phyloP scores from a whole-genome alignment of 2,113 vertebrate species.

The Panthera uncia region DNA sequence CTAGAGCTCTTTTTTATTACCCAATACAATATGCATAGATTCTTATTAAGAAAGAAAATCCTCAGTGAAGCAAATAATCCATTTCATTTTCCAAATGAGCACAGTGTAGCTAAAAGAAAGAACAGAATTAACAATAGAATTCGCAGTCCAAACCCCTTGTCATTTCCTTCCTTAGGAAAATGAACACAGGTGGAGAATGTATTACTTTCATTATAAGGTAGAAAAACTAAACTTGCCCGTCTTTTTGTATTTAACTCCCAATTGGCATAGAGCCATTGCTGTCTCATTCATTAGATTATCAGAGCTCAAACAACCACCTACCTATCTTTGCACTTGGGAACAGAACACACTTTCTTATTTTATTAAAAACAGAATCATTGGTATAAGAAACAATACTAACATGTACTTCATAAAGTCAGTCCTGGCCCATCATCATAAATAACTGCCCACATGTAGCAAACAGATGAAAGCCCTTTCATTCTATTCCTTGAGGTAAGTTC shows the following conservation, averaged over 20 bases:
- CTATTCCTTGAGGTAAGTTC: neutral
- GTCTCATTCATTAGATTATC: conserved; percentile 65
- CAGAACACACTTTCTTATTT: conserved; percentile 55
- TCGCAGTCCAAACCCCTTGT: conserved; percentile 29
- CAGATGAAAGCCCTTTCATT: neutral
- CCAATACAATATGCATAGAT: conserved; percentile 46
- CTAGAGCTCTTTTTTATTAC: conserved; percentile 76
- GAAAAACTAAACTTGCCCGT: conserved; percentile 11
- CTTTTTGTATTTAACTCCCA: conserved; percentile 55
- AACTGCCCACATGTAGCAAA: neutral
- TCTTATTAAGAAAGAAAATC: conserved; percentile 76
- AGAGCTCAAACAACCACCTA: conserved; percentile 41
- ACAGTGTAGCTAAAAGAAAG: conserved; percentile 63
- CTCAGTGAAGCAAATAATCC: conserved; percentile 71
- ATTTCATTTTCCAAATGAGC: conserved; percentile 77
- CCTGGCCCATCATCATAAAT: neutral
- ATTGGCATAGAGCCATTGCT: conserved; percentile 46
- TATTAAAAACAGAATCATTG: conserved; percentile 25
- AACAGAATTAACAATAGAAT: conserved; percentile 66
- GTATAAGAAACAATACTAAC: neutral
- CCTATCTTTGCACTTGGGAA: conserved; percentile 42
- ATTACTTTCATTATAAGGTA: conserved; percentile 67
- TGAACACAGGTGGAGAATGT: conserved; percentile 57
- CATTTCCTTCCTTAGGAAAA: conserved; percentile 59
- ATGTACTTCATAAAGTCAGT: neutral